Evolutionary conservation across 1,140 invertebrate species (phyloP), one percentile per base, ranked within the genome.

Genomic region (Caligus rogercresseyi): DNA sequence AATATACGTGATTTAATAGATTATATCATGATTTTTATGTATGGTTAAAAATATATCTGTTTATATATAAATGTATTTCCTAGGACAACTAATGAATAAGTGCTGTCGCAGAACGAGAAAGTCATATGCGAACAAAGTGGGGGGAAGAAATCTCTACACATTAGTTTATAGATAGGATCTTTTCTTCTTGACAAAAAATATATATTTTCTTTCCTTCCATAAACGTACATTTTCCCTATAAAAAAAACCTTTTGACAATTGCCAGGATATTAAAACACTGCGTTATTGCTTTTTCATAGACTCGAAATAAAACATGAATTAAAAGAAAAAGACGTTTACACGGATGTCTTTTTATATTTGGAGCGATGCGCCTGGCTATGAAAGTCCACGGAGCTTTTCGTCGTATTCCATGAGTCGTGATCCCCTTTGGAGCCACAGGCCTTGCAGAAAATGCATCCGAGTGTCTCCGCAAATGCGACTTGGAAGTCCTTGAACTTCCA

Each of bases 401-500:
- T 43, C n/a, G 31, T n/a, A 11, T 43, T 43, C 31, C 31, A 43
- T 11, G 31, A 43, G 7, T 43, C 31, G 7, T n/a, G 31, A 7
- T n/a, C 7, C n/a, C 31, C n/a, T n/a, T n/a, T 43, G n/a, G 31
- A 43, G 31, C 31, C n/a, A n/a, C 31, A 43, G n/a, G n/a, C n/a
- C 7, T 43, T 43, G 31, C 31, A 43, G n/a, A 43, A 43, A 43
- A 43, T 43, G 31, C 31, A 43, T 43, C 31, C 31, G n/a, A 43
- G 31, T n/a, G 31, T 43, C 7, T 43, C 31, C 7, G 31, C 31
- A 43, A 43, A 43, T n/a, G 31, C 31, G n/a, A 11, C 7, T 43
- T 43, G 31, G n/a, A 43, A 43, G 31, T 43, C 55, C 55, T 57
- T 57, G 23, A 57, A 57, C 18, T 57, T 57, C 16, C 16, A 16